A percentile compares a stretch with the other conserved stretches of the same genome.
Conservation (phyloP, 2,888 invertebrate species). For the Agrotis segetum region DNA sequence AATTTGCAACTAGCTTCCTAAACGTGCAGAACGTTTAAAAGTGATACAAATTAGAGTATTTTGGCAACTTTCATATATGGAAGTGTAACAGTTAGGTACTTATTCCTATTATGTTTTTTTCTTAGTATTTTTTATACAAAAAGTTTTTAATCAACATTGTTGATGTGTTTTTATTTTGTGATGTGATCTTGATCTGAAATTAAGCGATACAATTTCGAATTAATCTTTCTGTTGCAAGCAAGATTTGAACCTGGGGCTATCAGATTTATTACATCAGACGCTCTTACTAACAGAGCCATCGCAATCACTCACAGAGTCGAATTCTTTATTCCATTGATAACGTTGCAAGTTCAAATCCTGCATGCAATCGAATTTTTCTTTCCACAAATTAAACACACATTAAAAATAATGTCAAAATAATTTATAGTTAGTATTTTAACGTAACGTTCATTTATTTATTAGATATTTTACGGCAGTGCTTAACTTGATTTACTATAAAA, state of each 20-base stretch:
- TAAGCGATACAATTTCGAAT: conserved; percentile 23
- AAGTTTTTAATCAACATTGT: conserved; percentile 29
- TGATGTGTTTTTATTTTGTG: conserved; percentile 17
- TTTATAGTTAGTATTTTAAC: too few relatives aligned
- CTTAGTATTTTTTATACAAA: conserved; percentile 51
- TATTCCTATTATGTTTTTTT: conserved; percentile 49
- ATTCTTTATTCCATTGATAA: too few relatives aligned
- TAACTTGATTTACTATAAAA: background rate
- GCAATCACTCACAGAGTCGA: too few relatives aligned
- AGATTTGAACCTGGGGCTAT: too few relatives aligned
- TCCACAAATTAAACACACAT: too few relatives aligned
- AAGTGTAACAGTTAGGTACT: conserved; percentile 66
- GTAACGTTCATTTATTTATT: too few relatives aligned
- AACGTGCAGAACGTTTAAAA: conserved; percentile 58
- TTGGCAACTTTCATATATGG: conserved; percentile 73
- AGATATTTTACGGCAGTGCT: conserved; percentile 3
- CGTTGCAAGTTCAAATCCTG: too few relatives aligned
- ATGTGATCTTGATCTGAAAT: background rate
- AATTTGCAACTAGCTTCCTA: conserved; percentile 60
- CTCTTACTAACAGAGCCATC: too few relatives aligned
- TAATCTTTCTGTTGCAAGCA: too few relatives aligned
- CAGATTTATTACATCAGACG: too few relatives aligned
- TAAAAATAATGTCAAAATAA: too few relatives aligned
- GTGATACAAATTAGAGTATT: conserved; percentile 66
- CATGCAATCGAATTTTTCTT: too few relatives aligned